Evolutionary conservation across 2,113 vertebrate genomes (phyloP), one percentile per base, ranked within the genome.

Genomic region (Coreoperca whiteheadi): DNA sequence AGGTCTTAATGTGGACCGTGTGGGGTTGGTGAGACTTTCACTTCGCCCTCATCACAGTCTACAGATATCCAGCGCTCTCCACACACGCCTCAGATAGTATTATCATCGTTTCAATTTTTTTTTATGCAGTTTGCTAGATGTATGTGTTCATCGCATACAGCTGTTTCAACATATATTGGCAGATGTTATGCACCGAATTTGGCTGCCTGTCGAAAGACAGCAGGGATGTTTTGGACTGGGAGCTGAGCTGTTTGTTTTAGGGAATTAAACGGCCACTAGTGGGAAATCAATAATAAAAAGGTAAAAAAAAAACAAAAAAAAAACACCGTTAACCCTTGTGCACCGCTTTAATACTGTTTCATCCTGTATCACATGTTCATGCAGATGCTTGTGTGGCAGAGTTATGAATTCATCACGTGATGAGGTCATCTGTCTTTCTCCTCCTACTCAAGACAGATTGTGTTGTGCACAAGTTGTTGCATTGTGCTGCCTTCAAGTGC

Each of bases 391-490:
- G 28, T 73, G 51, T 60, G 32, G 6, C n/a, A 71, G 20, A 66
- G 28, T 56, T n/a, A 73, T n/a, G 41, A 39, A 28, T 65, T 51
- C 2, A 51, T 83, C 65, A 80, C 23, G 46, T 72, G 77, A 68
- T 66, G 53, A 66, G 16, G 23, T 76, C 39, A 79, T 46, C 53
- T 5, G 20, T 28, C 63, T 56, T 25, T 59, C 32, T 50, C 18
- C 30, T 74, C 21, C 10, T 21, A 50, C 34, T 53, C 63, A 64
- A n/a, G n/a, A 25, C 37, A 30, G 20, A n/a, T 20, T 48, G 28
- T 41, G 48, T 20, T 60, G 25, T 10, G 50, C 20, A 46, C 16
- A 21, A 46, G 34, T 53, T 60, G 30, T 50, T 79, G 21, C 20
- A 28, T 37, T 48, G 21, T 68, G 48, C 48, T 82, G 61, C 78